A percentile compares a stretch with the other conserved stretches of the same genome.
Conservation (phyloP, 1,140 invertebrate species). For the Ceratoteleas bidentatus region DNA sequence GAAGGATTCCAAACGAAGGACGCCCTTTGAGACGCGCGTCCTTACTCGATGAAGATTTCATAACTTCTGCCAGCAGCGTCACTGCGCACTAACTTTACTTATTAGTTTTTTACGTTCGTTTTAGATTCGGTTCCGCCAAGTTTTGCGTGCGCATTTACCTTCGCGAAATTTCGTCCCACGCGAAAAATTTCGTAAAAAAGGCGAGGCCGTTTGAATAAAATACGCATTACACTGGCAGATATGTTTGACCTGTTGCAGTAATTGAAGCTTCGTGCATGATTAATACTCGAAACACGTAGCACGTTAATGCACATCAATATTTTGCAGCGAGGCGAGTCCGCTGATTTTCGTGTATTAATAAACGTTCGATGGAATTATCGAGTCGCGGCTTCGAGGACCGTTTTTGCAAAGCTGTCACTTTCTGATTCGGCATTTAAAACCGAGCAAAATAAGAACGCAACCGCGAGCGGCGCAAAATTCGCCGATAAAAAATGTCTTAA, state of each 20-base stretch:
- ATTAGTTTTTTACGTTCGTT: conserved; percentile 42
- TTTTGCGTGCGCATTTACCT: too few relatives aligned
- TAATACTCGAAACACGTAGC: conserved; percentile 14
- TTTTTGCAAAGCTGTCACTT: conserved; percentile 22
- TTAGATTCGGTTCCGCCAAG: too few relatives aligned
- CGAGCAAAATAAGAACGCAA: conserved; percentile 26
- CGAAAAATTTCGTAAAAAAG: conserved; percentile 31
- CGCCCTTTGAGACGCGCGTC: too few relatives aligned
- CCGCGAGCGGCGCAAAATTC: neutral
- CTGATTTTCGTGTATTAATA: conserved; percentile 36
- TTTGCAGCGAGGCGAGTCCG: neutral
- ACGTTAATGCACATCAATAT: conserved; percentile 4
- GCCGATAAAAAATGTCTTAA: too few relatives aligned
- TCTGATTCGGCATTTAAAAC: conserved; percentile 20
- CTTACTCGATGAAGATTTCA: too few relatives aligned
- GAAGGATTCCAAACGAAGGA: too few relatives aligned
- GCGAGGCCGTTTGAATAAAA: conserved; percentile 32
- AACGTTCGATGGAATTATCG: conserved; percentile 26
- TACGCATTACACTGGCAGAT: conserved; percentile 31
- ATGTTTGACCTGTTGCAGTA: conserved; percentile 46
- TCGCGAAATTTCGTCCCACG: conserved; percentile 7
- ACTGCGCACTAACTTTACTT: conserved; percentile 37
- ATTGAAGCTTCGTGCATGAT: conserved; percentile 33
- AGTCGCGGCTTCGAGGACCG: conserved; percentile 7
- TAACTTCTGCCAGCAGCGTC: too few relatives aligned